phyloP scores from a whole-genome alignment of 1,140 invertebrate genomes.

The Caenorhabditis elegans region DNA sequence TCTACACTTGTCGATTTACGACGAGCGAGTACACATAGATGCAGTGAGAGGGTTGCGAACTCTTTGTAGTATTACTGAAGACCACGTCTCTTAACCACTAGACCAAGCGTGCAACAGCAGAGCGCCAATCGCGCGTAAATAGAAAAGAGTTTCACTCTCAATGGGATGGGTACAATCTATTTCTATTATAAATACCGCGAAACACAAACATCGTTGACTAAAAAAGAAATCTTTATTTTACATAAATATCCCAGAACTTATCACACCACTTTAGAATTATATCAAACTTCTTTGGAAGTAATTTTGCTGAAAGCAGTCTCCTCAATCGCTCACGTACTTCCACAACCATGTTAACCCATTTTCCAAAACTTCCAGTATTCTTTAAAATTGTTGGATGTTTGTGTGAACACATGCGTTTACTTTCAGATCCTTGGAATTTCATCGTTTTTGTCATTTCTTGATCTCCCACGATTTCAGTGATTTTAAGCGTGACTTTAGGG shows the following conservation, averaged over 20 bases:
- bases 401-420: background rate
- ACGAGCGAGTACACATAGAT: conserved; percentile 26
- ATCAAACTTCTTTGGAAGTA: background rate
- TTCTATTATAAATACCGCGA: no score
- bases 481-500: background rate
- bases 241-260: background rate
- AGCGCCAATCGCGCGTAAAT: background rate
- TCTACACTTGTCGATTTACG: conserved; percentile 2
- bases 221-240: no score
- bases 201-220: no score
- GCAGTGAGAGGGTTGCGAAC: background rate
- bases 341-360: background rate
- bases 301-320: background rate
- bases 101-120: background rate
- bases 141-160: background rate
- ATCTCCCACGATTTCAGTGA: conserved; percentile 1
- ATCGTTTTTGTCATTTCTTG: background rate
- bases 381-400: background rate
- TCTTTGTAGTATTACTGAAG: no score
- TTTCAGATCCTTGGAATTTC: background rate
- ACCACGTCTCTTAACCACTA: background rate
- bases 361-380: background rate
- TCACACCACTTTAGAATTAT: background rate
- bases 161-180: no score
- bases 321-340: background rate